Evolutionary conservation across 2,113 vertebrate genomes (phyloP).

Genomic region (Pagrus major): DNA sequence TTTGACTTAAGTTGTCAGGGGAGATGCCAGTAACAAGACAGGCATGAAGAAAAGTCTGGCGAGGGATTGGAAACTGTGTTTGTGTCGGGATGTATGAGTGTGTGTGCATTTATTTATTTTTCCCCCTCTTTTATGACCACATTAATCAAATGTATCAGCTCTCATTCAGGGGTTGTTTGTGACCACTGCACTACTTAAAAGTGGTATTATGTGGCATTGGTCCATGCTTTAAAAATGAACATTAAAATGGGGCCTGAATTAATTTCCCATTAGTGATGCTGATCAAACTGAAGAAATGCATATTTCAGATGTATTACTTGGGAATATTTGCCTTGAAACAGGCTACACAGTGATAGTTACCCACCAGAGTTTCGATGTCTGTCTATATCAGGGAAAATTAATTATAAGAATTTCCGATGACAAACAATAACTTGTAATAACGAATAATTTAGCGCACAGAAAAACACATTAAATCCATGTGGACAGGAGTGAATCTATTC

Average conservation of each 20-base stretch:
- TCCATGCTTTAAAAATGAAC: slow-evolving; percentile 16
- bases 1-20: slow-evolving; percentile 67
- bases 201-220: not conserved
- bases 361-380: not conserved
- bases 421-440: not conserved
- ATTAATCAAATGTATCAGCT: not conserved
- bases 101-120: not conserved
- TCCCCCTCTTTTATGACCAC: slow-evolving; percentile 5
- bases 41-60: slow-evolving; percentile 38
- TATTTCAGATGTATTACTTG: not conserved
- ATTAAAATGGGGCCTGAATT: not conserved
- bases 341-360: not conserved
- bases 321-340: not conserved
- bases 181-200: not conserved
- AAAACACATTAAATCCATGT: too few relatives aligned
- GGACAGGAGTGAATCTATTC: too few relatives aligned
- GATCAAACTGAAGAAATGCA: not conserved
- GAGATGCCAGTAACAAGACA: slow-evolving; percentile 55
- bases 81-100: not conserved
- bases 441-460: not conserved
- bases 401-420: not conserved
- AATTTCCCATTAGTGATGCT: not conserved
- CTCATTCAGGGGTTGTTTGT: not conserved
- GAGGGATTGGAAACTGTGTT: not conserved
- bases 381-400: not conserved